Percentiles rank a stretch among this genome's conserved stretches.
Conservation (phyloP, 2,113 vertebrate genomes). For the Oceanites oceanicus region DNA sequence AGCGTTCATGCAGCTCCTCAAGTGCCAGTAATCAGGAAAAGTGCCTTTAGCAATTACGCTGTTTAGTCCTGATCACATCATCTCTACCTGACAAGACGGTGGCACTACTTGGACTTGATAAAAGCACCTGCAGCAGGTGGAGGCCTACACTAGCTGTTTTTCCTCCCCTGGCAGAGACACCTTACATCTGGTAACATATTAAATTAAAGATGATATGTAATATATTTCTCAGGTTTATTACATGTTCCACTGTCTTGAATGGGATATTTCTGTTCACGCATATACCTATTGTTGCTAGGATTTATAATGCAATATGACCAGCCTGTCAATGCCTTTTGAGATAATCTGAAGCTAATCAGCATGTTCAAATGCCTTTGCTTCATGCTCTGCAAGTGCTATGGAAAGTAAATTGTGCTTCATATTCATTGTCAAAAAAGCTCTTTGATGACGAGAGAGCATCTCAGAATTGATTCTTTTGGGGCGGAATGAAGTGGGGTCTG, state of each 20-base stretch:
- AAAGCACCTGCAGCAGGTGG: not conserved
- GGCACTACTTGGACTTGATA: not conserved
- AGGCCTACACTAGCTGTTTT: not conserved
- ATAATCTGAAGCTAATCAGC: not conserved
- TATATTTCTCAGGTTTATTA: not conserved
- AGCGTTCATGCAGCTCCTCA: not conserved
- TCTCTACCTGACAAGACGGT: not conserved
- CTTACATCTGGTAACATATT: not conserved
- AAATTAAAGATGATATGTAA: not conserved
- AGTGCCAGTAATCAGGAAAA: not conserved
- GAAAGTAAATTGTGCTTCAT: not conserved
- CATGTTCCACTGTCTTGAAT: not conserved
- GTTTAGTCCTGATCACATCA: not conserved
- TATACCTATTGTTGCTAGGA: not conserved
- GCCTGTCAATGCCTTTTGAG: not conserved
- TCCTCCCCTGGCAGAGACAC: not conserved
- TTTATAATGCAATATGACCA: not conserved
- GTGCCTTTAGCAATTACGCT: not conserved
- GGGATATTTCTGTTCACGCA: not conserved
- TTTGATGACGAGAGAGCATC: not conserved
- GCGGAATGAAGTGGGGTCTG: not conserved
- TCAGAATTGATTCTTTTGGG: not conserved
- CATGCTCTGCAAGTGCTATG: not conserved
- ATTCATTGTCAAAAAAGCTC: not conserved
- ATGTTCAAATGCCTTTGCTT: slow-evolving; percentile 1